Conservation (phyloP, 1,140 invertebrate genomes). For the Coboldia fuscipes region DNA sequence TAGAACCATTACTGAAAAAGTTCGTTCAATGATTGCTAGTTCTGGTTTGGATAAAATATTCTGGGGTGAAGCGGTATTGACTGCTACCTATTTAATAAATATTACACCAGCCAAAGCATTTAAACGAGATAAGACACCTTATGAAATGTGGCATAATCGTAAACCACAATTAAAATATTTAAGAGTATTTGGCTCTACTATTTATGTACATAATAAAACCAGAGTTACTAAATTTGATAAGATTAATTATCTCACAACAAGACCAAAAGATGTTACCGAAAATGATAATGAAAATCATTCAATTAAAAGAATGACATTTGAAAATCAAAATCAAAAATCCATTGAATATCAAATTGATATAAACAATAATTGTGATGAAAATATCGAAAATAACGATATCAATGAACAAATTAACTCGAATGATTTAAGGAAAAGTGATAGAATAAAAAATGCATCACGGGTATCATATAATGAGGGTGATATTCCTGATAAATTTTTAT, state of each 20-base stretch:
- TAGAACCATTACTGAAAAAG: conserved; percentile 22
- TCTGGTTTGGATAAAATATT: conserved; percentile 11
- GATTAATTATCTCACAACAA: no score
- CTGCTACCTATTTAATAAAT: conserved; percentile 7
- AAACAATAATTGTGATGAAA: neutral
- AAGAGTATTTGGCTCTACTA: neutral
- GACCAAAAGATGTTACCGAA: conserved; percentile 1
- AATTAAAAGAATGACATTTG: neutral
- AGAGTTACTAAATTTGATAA: no score
- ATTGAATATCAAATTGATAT: neutral
- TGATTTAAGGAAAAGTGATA: conserved; percentile 12
- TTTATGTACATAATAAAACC: conserved; percentile 1
- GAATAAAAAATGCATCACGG: no score
- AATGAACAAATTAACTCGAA: no score
- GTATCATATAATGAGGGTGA: conserved; percentile 10
- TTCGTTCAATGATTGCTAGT: conserved; percentile 17
- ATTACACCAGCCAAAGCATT: neutral
- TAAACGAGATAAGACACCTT: neutral
- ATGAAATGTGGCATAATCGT: conserved; percentile 1
- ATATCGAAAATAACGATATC: no score
- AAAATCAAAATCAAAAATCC: neutral
- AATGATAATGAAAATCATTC: neutral
- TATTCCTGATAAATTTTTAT: conserved; percentile 6
- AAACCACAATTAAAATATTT: conserved; percentile 1
- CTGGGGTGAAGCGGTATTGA: conserved; percentile 20